These are phyloP conservation scores for Macrobrachium rosenbergii DNA, from an alignment of 1,140 invertebrate genomes.

Conservation along the genomic window DNA sequence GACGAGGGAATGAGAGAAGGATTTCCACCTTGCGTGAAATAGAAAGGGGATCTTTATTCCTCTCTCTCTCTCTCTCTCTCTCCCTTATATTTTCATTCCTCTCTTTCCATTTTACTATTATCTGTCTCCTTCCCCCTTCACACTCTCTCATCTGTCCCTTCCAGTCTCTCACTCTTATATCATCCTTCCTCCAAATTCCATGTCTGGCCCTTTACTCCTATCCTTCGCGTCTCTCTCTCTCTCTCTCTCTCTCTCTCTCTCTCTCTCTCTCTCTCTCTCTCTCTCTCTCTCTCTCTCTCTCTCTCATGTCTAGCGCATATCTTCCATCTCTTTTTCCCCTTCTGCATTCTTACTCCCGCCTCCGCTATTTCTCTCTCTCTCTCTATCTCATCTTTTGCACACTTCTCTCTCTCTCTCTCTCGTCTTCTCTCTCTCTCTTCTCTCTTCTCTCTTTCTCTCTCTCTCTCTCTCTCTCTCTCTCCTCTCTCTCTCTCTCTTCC, in stretches of 20 bases:
- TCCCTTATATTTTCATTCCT: no score
- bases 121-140: no score
- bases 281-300: background rate
- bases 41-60: no score
- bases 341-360: background rate
- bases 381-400: no score
- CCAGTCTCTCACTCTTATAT: no score
- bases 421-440: constrained; percentile 3
- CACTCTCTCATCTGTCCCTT: no score
- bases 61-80: no score
- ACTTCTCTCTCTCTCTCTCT: background rate
- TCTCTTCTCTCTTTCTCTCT: background rate
- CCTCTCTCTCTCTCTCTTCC: constrained; percentile 9
- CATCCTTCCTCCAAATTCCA: no score
- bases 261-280: background rate
- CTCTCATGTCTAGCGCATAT: background rate
- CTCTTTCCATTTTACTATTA: no score
- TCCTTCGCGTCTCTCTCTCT: background rate
- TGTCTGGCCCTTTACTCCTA: background rate
- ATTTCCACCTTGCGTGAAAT: no score
- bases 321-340: background rate
- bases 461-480: constrained; percentile 18
- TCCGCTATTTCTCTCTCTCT: background rate
- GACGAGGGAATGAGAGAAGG: no score
- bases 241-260: constrained; percentile 4